Evolutionary conservation across 2,113 vertebrate species (phyloP), one percentile per base, ranked within the genome.

Genomic region (Chroicocephalus ridibundus): DNA sequence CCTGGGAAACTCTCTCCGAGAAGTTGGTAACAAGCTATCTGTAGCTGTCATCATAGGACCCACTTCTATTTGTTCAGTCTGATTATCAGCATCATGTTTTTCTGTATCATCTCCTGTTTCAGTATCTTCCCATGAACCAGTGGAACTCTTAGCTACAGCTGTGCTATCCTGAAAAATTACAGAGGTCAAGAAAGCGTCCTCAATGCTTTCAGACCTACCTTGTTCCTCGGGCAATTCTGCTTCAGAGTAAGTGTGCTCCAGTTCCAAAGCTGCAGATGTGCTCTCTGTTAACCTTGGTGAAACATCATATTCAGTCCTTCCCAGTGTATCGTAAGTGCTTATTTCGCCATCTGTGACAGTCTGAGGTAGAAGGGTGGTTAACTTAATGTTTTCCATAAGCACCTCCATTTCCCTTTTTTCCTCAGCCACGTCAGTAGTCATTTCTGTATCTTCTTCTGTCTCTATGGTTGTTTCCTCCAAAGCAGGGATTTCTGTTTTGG

Each of bases 41-140:
- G 94, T 80, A 88, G 96, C 95, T 86, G 97, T 96, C 93, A 96
- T 98, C 79, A 98, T 82, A 42, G 98, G 98, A 40, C 95, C 97
- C 82, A 98, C 98, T 96, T 98, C 98, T 98, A 98, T 98, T 96
- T 98, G 96, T 64, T 98, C 98, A 85, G 91, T 90, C 93, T 97
- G 97, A 85, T 96, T 97, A 90, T 98, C 96, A 72, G 57, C 87
- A 75, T 97, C 96, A 46, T 91, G 84, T n/a, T 85, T 96, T 47
- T 85, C 78, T 34, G 55, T 69, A 26, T 62, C 60, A 62, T 93
- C 86, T 96, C 96, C 96, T 24, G 54, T 65, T 84, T 89, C 61
- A 74, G 49, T 5, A 61, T 81, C 95, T 96, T 97, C 94, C 97
- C 96, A 96, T 1, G 85, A 95, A 78, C 80, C 95, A 82, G 94